These are phyloP conservation scores for Pammene fasciana DNA, from an alignment of 2,888 invertebrate genomes.

Conservation along the genomic window DNA sequence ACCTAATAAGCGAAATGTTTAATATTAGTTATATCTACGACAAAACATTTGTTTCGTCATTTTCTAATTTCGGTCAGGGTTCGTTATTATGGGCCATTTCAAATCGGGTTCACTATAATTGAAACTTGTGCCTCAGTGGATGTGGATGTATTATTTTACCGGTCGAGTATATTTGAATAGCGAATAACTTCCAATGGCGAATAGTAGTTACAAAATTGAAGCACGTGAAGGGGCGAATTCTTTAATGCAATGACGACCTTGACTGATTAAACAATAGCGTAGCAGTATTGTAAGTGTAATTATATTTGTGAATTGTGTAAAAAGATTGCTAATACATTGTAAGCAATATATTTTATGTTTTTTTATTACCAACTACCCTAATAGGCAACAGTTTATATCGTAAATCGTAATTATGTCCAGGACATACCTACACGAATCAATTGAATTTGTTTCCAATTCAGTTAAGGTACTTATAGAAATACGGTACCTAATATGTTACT, in stretches of 20 bases:
- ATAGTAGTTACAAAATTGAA: not conserved
- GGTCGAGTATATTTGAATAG: not conserved
- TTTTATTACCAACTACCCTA: slow-evolving; percentile 1
- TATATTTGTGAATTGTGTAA: not conserved
- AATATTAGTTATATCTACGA: not conserved
- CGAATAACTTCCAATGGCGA: not conserved
- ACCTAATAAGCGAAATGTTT: not conserved
- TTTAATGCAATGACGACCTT: not conserved
- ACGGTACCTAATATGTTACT: no score
- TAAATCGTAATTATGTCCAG: no score
- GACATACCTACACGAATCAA: no score
- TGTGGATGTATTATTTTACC: not conserved
- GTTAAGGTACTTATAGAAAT: no score
- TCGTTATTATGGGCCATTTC: no score
- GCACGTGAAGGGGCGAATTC: not conserved
- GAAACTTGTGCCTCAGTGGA: not conserved
- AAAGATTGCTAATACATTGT: slow-evolving; percentile 23
- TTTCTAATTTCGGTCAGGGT: not conserved
- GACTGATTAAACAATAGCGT: not conserved
- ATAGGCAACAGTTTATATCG: not conserved
- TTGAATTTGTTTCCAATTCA: no score
- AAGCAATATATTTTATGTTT: not conserved
- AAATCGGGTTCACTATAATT: not conserved
- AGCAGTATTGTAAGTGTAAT: not conserved
- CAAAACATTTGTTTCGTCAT: not conserved